A percentile compares a stretch with the other conserved stretches of the same genome.
phyloP scores from a whole-genome alignment of 1,140 invertebrate species.

The Cydia fagiglandana region DNA sequence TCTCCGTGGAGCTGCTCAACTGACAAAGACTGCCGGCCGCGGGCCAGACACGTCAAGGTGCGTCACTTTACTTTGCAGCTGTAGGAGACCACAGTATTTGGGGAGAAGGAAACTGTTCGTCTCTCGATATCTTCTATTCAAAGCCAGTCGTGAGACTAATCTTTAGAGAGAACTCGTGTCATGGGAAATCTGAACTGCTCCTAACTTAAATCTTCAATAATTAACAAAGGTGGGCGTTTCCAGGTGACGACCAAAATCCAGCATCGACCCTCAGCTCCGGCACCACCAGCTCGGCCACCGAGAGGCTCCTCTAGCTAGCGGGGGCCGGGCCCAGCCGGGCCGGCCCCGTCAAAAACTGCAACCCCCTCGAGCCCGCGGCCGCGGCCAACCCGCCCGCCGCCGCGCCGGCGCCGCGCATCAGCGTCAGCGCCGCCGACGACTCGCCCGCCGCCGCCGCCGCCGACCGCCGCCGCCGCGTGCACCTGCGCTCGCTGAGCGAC shows the following conservation, averaged over 20 bases:
- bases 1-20: constrained; percentile 96
- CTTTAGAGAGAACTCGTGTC: no score
- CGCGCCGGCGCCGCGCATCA: constrained; percentile 58
- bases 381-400: constrained; percentile 33
- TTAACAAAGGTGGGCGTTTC: constrained; percentile 29
- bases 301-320: constrained; percentile 89
- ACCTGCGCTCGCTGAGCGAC: constrained; percentile 73
- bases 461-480: constrained; percentile 61
- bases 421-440: constrained; percentile 70
- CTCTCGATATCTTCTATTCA: constrained; percentile 62
- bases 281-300: constrained; percentile 86
- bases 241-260: constrained; percentile 78
- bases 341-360: constrained; percentile 74
- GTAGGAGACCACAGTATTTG: constrained; percentile 86
- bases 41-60: constrained; percentile 74
- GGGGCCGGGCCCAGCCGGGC: constrained; percentile 80
- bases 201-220: background rate
- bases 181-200: no score
- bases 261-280: constrained; percentile 85
- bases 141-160: no score
- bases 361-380: no score
- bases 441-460: constrained; percentile 58
- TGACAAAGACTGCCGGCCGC: constrained; percentile 89
- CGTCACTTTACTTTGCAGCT: background rate
- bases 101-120: constrained; percentile 97